A percentile compares a stretch with the other conserved stretches of the same genome.
phyloP scores from a whole-genome alignment of 2,113 vertebrate genomes.

The Onychorhynchus coronatus region DNA sequence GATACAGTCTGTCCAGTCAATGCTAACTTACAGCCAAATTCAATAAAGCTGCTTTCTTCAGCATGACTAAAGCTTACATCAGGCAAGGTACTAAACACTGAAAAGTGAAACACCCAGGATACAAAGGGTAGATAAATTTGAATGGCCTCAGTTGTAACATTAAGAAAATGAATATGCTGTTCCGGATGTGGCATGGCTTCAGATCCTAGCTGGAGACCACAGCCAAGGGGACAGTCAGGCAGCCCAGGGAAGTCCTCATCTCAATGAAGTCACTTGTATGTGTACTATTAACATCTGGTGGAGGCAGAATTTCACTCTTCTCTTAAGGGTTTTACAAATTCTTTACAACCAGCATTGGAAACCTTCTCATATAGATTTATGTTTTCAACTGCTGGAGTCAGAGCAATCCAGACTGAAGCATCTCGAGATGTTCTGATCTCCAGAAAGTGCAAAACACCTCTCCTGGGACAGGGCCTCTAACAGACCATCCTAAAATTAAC shows the following conservation, averaged over 20 bases:
- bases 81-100: background rate
- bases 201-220: background rate
- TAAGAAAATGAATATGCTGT: background rate
- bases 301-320: background rate
- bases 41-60: constrained; percentile 31
- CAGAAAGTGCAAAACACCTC: background rate
- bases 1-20: background rate
- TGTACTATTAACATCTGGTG: background rate
- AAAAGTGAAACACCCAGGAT: background rate
- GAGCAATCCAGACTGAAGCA: background rate
- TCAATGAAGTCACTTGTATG: background rate
- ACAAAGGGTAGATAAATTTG: background rate
- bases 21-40: constrained; percentile 26
- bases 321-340: background rate
- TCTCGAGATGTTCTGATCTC: background rate
- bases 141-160: rapidly evolving
- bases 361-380: rapidly evolving
- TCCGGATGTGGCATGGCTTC: background rate
- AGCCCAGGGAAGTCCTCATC: background rate
- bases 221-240: background rate
- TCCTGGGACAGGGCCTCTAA: background rate
- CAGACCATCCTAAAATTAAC: background rate
- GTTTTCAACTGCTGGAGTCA: background rate
- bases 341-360: background rate
- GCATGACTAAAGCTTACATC: background rate